Conservation (phyloP, 2,888 invertebrate species). For the Colostygia pectinataria region DNA sequence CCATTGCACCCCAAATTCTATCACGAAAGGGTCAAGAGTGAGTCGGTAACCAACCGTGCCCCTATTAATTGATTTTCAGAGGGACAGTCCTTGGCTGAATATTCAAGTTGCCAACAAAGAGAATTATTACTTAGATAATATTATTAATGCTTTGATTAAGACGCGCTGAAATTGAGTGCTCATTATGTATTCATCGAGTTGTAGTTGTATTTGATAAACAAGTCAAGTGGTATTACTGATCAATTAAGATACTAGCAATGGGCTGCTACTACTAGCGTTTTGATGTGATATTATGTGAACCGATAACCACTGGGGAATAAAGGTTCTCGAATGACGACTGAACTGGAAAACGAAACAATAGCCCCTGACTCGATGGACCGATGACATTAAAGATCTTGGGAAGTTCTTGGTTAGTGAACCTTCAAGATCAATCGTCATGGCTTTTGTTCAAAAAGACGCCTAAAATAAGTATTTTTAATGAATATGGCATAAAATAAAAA, state of each 20-base stretch:
- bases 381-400: too few relatives aligned
- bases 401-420: too few relatives aligned
- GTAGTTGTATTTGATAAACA: slow-evolving; percentile 29
- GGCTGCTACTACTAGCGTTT: not conserved
- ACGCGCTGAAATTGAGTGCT: slow-evolving; percentile 58
- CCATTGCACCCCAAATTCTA: slow-evolving; percentile 50
- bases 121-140: slow-evolving; percentile 56
- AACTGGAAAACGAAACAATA: too few relatives aligned
- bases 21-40: slow-evolving; percentile 62
- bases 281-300: not conserved
- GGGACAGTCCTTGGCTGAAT: slow-evolving; percentile 36
- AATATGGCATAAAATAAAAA: too few relatives aligned
- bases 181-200: slow-evolving; percentile 48
- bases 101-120: slow-evolving; percentile 49
- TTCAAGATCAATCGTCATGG: too few relatives aligned
- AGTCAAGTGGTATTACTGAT: slow-evolving; percentile 13
- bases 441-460: too few relatives aligned
- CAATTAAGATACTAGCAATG: not conserved
- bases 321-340: too few relatives aligned
- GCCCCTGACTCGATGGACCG: too few relatives aligned
- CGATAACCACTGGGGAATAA: too few relatives aligned
- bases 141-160: slow-evolving; percentile 58
- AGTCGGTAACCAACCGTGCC: slow-evolving; percentile 60
- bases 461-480: too few relatives aligned
- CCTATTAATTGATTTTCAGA: slow-evolving; percentile 68